These are phyloP conservation scores for Ganaspis brasiliensis DNA, from an alignment of 2,888 invertebrate species.

Conservation along the genomic window DNA sequence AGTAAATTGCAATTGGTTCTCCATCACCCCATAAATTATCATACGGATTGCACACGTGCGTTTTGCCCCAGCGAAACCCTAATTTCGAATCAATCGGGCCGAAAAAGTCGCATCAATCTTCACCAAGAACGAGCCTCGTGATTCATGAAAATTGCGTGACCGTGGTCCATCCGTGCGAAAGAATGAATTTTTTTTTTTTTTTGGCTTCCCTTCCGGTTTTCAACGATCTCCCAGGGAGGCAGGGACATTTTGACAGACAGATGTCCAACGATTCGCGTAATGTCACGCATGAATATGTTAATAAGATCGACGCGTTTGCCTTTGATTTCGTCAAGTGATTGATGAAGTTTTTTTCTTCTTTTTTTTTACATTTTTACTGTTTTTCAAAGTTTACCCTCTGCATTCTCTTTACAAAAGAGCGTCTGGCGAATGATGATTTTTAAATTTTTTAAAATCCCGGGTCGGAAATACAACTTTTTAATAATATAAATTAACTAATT, in stretches of 20 bases:
- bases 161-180: slow-evolving; percentile 26
- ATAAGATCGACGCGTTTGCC: slow-evolving; percentile 48
- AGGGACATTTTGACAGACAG: slow-evolving; percentile 40
- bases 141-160: slow-evolving; percentile 39
- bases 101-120: slow-evolving; percentile 43
- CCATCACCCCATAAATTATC: slow-evolving; percentile 33
- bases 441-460: no score
- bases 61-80: slow-evolving; percentile 27
- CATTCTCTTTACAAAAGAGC: no score
- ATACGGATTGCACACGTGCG: slow-evolving; percentile 23
- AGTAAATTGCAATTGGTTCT: slow-evolving; percentile 31
- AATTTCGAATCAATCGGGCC: slow-evolving; percentile 43
- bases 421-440: no score
- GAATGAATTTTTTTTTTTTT: slow-evolving; percentile 5
- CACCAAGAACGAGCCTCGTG: slow-evolving; percentile 7
- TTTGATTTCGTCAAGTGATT: slow-evolving; percentile 28
- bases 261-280: slow-evolving; percentile 41
- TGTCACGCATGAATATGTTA: slow-evolving; percentile 63
- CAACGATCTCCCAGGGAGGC: not conserved
- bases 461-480: no score
- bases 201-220: slow-evolving; percentile 28
- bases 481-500: no score
- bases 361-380: slow-evolving; percentile 2
- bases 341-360: slow-evolving; percentile 3
- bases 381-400: no score